Conservation (phyloP, 1,140 invertebrate genomes). For the Protaetia brevitarsis region DNA sequence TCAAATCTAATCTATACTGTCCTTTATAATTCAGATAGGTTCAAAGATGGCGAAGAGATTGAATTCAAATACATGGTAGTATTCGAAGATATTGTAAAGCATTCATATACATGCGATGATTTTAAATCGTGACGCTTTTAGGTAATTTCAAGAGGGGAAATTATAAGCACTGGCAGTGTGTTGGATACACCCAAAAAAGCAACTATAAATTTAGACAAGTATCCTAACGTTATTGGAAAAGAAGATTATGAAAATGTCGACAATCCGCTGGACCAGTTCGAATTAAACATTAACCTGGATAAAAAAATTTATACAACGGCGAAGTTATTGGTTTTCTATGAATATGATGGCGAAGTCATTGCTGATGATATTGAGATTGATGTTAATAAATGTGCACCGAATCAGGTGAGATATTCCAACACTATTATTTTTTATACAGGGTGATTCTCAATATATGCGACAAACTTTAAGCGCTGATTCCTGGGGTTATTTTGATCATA, state of each 20-base stretch:
- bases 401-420: constrained; percentile 29
- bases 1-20: neutral
- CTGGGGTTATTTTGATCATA: too few species aligned
- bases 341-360: constrained; percentile 34
- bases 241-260: constrained; percentile 8
- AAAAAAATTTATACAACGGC: constrained; percentile 30
- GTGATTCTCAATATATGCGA: too few species aligned
- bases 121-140: neutral
- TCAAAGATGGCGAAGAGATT: neutral
- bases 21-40: neutral
- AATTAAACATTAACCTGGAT: constrained; percentile 34
- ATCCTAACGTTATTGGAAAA: too few species aligned
- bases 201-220: neutral
- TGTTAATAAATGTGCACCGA: constrained; percentile 34
- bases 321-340: constrained; percentile 36
- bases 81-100: constrained; percentile 23
- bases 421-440: too few species aligned
- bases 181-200: neutral
- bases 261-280: constrained; percentile 29
- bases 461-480: too few species aligned
- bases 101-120: neutral
- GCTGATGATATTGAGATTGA: constrained; percentile 31
- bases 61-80: constrained; percentile 22
- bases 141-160: constrained; percentile 20
- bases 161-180: too few species aligned